Evolutionary conservation across 2,888 invertebrate genomes (phyloP).

Genomic region (Drosophila kambysellisi): DNA sequence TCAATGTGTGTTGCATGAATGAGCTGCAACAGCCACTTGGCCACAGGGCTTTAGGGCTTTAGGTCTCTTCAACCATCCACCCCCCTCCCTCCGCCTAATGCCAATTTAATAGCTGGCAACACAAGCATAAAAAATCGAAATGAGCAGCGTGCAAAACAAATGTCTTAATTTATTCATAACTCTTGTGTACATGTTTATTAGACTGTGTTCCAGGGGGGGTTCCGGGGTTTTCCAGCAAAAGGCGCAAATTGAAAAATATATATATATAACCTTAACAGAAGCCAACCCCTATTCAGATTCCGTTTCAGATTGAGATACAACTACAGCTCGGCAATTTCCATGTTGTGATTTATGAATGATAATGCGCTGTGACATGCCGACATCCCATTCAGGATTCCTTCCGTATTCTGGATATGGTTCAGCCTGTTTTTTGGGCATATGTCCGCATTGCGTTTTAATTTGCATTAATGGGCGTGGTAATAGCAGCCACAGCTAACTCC

Average conservation of each 20-base stretch:
- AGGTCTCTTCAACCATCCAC: conserved; percentile 1
- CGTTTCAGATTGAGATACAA: conserved; percentile 22
- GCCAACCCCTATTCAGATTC: conserved; percentile 38
- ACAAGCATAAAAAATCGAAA: conserved; percentile 52
- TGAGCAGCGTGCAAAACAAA: conserved; percentile 72
- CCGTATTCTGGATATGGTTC: background rate
- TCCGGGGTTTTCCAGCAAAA: conserved; percentile 2
- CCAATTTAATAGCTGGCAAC: conserved; percentile 80
- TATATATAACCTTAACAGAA: conserved; percentile 5
- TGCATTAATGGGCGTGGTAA: conserved; percentile 83
- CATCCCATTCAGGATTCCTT: conserved; percentile 39
- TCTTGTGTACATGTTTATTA: conserved; percentile 70
- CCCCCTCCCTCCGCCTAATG: conserved; percentile 73
- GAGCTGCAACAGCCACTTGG: conserved; percentile 28
- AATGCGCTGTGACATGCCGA: conserved; percentile 82
- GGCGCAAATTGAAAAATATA: conserved; percentile 52
- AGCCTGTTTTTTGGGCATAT: conserved; percentile 69
- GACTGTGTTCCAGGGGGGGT: conserved; percentile 38
- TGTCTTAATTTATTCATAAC: conserved; percentile 84
- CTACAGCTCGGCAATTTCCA: conserved; percentile 71
- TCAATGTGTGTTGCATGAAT: conserved; percentile 20
- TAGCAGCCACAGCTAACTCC: conserved; percentile 42
- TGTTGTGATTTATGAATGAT: conserved; percentile 84
- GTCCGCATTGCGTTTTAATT: conserved; percentile 82
- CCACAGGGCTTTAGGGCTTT: background rate